Base-by-base conservation (phyloP, 2,888 invertebrate genomes). In the Cosmorhoe ocellata region DNA sequence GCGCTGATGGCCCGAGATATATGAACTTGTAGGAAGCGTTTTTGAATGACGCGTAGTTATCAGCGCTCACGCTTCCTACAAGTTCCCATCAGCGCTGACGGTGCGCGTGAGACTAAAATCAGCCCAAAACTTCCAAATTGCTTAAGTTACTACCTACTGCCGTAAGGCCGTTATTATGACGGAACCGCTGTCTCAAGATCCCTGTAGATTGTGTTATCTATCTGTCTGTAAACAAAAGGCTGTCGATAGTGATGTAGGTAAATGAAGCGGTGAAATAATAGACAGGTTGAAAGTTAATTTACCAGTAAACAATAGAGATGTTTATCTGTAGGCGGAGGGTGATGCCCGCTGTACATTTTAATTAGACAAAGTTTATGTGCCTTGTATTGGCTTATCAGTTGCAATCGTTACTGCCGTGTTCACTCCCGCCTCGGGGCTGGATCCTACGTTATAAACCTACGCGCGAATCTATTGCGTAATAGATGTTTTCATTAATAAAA, bases 221-320 rank as follows among this genome's bases (percentile, higher is more conserved):
- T 7, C 45, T 10, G 43, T 44, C 41, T 26, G 28, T 37, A 30
- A 54, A 61, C 55, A 59, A 62, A 61, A 61, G 43, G 39, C 42
- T 39, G n/a, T 10, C 36, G 24, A 53, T 44, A 59, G 49, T 51
- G 51, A 51, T 56, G 58, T 66, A 66, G 66, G 72, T 71, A 76
- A 82, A 83, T 78, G 68, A 73, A 79, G 74, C 73, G 73, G 30
- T 40, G 39, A 50, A 28, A 50, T 50, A 44, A 76, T 81, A 78
- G 76, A 79, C 76, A 70, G 69, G 67, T 66, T 64, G 66, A 68
- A 78, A 75, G 79, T 83, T 84, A 82, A 84, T 87, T 85, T 81
- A 84, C 72, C 69, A 68, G 75, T 76, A 80, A 82, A 89, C 87
- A 89, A 89, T 88, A 78, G 80, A 80, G 89, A 89, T 89, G 79